These are phyloP conservation scores for Trididemnum miniatum DNA, from an alignment of 23 tunicate genomes.

Conservation along the genomic window DNA sequence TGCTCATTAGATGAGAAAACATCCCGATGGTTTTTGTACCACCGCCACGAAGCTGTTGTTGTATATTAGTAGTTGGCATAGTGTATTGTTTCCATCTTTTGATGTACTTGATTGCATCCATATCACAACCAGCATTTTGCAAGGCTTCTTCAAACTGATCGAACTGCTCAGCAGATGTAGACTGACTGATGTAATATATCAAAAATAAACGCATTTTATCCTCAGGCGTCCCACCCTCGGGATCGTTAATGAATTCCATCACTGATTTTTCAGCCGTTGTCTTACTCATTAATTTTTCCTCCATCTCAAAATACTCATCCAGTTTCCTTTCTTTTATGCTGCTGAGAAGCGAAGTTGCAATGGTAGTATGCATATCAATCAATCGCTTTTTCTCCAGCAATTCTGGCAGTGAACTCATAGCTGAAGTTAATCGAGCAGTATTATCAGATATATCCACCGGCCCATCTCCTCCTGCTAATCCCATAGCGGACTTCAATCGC, in stretches of 20 bases:
- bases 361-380: constrained; percentile 96
- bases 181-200: constrained; percentile 70
- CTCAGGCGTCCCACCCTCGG: constrained; percentile 55
- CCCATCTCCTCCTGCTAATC: constrained; percentile 74
- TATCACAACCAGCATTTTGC: constrained; percentile 69
- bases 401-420: constrained; percentile 86
- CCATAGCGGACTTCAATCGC: constrained; percentile 84
- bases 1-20: constrained; percentile 94
- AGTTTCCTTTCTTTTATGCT: constrained; percentile 88
- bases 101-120: constrained; percentile 67
- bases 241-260: constrained; percentile 78
- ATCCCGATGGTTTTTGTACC: constrained; percentile 93
- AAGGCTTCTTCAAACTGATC: constrained; percentile 77
- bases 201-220: constrained; percentile 85
- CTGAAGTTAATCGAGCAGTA: constrained; percentile 88
- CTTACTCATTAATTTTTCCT: constrained; percentile 88
- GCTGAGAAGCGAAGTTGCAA: constrained; percentile 86
- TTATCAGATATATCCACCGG: constrained; percentile 96
- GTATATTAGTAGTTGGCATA: constrained; percentile 45
- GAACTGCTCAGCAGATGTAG: constrained; percentile 31
- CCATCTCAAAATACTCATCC: constrained; percentile 94
- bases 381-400: constrained; percentile 88
- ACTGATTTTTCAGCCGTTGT: constrained; percentile 65
- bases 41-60: constrained; percentile 70
- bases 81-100: constrained; percentile 92